A percentile compares a stretch with the other conserved stretches of the same genome.
Conservation (phyloP, 2,797 vertebrate species). For the Sorex maritimensis region DNA sequence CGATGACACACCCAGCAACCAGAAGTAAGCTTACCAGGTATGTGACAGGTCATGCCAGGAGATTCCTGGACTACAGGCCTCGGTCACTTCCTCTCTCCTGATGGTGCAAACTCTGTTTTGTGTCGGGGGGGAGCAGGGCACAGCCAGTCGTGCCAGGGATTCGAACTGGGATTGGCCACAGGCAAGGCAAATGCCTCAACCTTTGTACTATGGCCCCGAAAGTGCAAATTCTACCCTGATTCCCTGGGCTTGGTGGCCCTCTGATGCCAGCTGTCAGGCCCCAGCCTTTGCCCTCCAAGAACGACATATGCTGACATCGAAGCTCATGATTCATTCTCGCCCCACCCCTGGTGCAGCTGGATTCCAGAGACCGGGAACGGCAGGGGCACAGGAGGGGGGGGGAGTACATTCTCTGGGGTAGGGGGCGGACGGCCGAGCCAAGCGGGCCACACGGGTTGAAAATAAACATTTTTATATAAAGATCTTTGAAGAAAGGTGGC, state of each 20-base stretch:
- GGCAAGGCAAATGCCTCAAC: background rate
- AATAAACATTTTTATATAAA: slow-evolving; percentile 82
- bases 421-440: background rate
- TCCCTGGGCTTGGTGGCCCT: background rate
- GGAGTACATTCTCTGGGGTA: background rate
- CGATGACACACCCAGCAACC: background rate
- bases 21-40: background rate
- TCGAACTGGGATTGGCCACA: no score
- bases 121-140: no score
- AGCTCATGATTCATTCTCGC: no score
- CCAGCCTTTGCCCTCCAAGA: background rate
- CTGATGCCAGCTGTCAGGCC: no score
- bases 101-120: background rate
- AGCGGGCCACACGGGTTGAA: slow-evolving; percentile 51
- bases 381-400: background rate
- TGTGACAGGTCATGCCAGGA: background rate
- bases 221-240: no score
- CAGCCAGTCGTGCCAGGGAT: no score
- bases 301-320: no score
- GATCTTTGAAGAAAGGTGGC: background rate
- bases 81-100: background rate
- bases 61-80: background rate
- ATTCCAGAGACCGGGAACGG: background rate
- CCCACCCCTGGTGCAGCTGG: no score
- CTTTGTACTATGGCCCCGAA: no score